phyloP scores from a whole-genome alignment of 2,113 vertebrate genomes.

The Hemiprocne comata region DNA sequence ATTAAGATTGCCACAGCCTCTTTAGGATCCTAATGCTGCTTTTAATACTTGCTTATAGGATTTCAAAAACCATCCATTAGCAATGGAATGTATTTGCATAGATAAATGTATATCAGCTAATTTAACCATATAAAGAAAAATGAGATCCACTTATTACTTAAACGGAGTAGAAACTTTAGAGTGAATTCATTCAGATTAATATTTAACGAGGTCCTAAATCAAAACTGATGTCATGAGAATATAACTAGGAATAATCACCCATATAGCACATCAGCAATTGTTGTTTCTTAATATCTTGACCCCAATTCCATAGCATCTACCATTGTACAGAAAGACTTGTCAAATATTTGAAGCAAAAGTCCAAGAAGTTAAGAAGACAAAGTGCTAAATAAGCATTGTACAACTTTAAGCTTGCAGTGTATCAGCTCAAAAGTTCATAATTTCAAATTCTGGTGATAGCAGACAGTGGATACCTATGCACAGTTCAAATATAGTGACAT shows the following conservation, averaged over 20 bases:
- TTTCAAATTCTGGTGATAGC: neutral
- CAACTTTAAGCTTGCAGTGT: neutral
- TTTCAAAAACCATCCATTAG: conserved; percentile 25
- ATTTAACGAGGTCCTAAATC: neutral
- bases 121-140: conserved; percentile 19
- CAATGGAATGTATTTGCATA: neutral
- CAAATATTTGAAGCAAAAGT: neutral
- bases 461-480: neutral
- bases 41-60: neutral
- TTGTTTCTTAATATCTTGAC: neutral
- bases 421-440: neutral
- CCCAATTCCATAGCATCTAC: neutral
- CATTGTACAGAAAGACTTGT: neutral
- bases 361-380: neutral
- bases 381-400: neutral
- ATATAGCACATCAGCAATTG: fast-evolving
- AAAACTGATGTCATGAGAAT: neutral
- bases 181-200: neutral
- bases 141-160: neutral
- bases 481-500: neutral
- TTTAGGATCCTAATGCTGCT: conserved; percentile 18
- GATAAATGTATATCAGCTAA: conserved; percentile 7
- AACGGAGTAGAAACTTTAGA: neutral
- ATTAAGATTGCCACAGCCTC: conserved; percentile 34
- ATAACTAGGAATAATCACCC: neutral